Percentiles rank a stretch among this genome's conserved stretches.
Evolutionary conservation across 2,113 vertebrate genomes (phyloP).

Genomic region (Macrotus californicus): DNA sequence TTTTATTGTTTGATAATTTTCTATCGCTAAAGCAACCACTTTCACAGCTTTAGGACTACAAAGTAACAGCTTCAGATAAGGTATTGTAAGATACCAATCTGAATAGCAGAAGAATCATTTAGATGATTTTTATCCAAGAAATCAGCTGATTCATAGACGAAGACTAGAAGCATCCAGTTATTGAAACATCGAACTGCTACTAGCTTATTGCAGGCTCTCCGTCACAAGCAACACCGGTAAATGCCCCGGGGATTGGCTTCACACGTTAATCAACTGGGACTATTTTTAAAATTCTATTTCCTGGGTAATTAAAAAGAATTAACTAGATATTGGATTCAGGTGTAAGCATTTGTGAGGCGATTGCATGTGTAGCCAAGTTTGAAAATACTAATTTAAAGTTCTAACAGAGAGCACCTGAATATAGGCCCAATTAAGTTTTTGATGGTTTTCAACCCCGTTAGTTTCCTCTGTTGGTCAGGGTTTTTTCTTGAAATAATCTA

Average conservation of each 20-base stretch:
- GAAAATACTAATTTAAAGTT: neutral
- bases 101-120: neutral
- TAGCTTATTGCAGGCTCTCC: neutral
- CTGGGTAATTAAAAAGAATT: neutral
- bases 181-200: neutral
- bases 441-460: neutral
- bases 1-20: neutral
- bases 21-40: neutral
- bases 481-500: neutral
- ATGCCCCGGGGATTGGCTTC: neutral
- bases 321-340: neutral
- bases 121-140: neutral
- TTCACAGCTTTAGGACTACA: slow-evolving; percentile 26
- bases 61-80: neutral
- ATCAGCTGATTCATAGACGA: neutral
- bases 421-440: neutral
- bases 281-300: neutral
- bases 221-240: neutral
- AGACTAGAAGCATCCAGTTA: neutral
- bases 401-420: neutral
- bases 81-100: neutral
- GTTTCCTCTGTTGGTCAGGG: neutral
- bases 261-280: neutral
- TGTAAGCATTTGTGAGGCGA: neutral
- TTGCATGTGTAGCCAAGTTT: neutral